Base-by-base conservation (phyloP, 2,888 invertebrate species). In the Tyria jacobaeae region DNA sequence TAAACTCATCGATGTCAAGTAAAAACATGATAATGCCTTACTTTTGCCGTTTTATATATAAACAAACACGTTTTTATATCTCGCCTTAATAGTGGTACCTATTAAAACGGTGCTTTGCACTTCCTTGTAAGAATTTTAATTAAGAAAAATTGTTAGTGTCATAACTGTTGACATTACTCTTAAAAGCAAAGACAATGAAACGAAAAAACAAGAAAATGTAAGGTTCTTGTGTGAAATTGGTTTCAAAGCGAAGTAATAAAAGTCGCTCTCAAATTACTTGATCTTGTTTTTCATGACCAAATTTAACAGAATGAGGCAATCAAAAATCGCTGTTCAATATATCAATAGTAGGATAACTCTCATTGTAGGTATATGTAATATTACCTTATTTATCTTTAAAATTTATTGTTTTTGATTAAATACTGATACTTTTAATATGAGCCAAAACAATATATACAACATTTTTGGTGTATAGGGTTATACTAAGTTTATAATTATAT, bases 1-100 rank as follows among this genome's bases (percentile, higher is more conserved):
- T 53, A n/a, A 62, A 50, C 60, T 58, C 34, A 50, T 62, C 21
- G 52, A 47, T 48, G 27, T 52, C 7, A 44, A 14, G 48, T n/a
- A 54, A 50, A 60, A 60, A 60, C 39, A 34, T 50, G 47, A 50
- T 55, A 55, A 50, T 27, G 35, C 25, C 21, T n/a, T 34, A 44
- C 44, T 44, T 44, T 44, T 17, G 4, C 12, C 48, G 14, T 27
- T 27, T 47, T 53, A 48, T 37, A 47, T 48, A 47, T 37, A 37
- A 53, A 53, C 48, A 59, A 31, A 52, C 24, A 14, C 1, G 15
- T 15, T 34, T 17, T 25, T 27, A 31, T 31, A 39, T 60, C 31
- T 24, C 2, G 9, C 3, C 27, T 31, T 37, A 14, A 41, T 6
- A 54, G 27, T 41, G 27, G 6, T 17, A 27, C 41, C 37, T 48